Evolutionary conservation across 2,888 invertebrate species (phyloP).

Genomic region (Anagyrus pseudococci): DNA sequence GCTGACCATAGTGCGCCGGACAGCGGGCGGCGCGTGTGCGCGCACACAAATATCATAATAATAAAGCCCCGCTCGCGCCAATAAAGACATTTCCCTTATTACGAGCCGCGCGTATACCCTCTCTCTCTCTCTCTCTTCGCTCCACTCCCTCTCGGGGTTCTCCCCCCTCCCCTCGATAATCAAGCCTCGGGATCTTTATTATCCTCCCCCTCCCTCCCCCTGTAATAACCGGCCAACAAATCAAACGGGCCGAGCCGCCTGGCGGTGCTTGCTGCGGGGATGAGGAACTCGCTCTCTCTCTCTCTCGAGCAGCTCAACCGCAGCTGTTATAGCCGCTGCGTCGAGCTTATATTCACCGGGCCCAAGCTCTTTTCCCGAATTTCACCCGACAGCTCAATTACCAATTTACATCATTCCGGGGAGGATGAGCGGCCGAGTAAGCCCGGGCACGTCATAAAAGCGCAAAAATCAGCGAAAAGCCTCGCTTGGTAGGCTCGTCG

Average conservation of each 20-base stretch:
- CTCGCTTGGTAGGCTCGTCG: background rate
- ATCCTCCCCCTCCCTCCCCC: constrained; percentile 1
- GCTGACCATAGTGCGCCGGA: too few species aligned
- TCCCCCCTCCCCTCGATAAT: constrained; percentile 1
- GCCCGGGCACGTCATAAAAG: background rate
- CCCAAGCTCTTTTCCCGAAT: constrained; percentile 31
- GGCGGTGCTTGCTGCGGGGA: background rate
- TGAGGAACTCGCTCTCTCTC: background rate
- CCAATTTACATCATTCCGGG: background rate
- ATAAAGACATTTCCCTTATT: constrained; percentile 20
- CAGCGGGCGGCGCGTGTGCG: too few species aligned
- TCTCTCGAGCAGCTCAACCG: background rate
- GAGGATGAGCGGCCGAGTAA: background rate
- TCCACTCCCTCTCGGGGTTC: too few species aligned
- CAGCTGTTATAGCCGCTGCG: background rate
- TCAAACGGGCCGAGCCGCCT: background rate
- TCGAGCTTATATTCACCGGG: too few species aligned
- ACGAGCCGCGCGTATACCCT: background rate
- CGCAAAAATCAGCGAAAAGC: background rate
- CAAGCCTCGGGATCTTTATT: constrained; percentile 20
- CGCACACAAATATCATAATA: too few species aligned
- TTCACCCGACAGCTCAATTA: constrained; percentile 19
- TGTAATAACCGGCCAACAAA: constrained; percentile 3
- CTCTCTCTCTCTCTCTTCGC: background rate
- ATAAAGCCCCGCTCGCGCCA: too few species aligned